phyloP scores from a whole-genome alignment of 2,797 vertebrate genomes.

The Sparidentex hasta region DNA sequence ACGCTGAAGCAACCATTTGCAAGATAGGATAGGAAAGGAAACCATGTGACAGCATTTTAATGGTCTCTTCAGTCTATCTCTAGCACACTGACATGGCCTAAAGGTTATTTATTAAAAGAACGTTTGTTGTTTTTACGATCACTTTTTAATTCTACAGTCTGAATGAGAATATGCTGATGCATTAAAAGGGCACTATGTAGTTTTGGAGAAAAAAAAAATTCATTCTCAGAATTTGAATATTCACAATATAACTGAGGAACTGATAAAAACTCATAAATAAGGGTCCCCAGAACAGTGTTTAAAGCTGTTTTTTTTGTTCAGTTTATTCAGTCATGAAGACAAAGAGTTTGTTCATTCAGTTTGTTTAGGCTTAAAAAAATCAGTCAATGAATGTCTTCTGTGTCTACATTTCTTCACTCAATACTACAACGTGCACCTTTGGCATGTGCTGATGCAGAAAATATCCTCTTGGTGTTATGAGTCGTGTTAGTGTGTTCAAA shows the following conservation, averaged over 20 bases:
- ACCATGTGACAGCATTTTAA: neutral
- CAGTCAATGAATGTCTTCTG: too few relatives aligned
- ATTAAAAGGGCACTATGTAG: neutral
- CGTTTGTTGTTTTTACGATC: neutral
- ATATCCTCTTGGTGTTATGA: conserved; percentile 12
- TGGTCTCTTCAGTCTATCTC: neutral
- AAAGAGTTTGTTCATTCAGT: too few relatives aligned
- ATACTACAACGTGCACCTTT: too few relatives aligned
- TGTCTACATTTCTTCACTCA: too few relatives aligned
- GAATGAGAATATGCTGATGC: neutral
- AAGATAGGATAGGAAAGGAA: neutral
- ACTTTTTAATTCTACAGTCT: neutral
- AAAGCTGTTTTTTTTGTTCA: too few relatives aligned
- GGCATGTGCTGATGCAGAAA: conserved; percentile 22
- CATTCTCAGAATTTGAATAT: too few relatives aligned
- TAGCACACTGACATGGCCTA: neutral
- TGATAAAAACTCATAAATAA: too few relatives aligned
- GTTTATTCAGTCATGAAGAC: too few relatives aligned
- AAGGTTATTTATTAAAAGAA: neutral
- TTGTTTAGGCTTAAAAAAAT: too few relatives aligned
- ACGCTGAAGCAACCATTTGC: neutral
- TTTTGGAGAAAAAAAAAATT: too few relatives aligned
- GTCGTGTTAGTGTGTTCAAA: conserved; percentile 28
- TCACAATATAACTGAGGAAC: too few relatives aligned
- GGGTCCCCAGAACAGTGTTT: too few relatives aligned